phyloP scores from a whole-genome alignment of 1,140 invertebrate genomes.

The Pseudomyrmex gracilis region DNA sequence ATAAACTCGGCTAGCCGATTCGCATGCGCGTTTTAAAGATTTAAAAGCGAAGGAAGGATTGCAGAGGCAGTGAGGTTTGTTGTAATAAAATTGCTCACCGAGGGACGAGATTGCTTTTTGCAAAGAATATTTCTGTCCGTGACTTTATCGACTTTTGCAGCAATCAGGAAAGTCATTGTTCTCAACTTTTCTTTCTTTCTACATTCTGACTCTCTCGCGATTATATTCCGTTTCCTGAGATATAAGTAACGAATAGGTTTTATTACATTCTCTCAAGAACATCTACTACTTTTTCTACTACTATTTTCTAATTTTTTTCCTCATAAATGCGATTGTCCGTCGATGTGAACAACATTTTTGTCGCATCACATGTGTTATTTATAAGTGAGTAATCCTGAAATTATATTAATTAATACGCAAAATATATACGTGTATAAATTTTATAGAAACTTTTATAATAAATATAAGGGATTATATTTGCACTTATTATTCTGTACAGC shows the following conservation, averaged over 20 bases:
- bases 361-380: not conserved
- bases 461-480: too few species aligned
- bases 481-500: not conserved
- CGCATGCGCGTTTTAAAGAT: constrained; percentile 25
- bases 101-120: constrained; percentile 3
- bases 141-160: constrained; percentile 21
- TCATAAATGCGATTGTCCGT: not conserved
- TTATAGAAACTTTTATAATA: not conserved
- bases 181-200: constrained; percentile 22
- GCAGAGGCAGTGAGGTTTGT: constrained; percentile 2
- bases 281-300: too few species aligned
- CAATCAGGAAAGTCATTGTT: not conserved
- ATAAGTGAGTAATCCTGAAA: not conserved
- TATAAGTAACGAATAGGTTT: not conserved
- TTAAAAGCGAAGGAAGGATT: constrained; percentile 14
- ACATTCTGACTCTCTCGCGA: not conserved
- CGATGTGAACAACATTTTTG: not conserved
- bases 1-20: not conserved
- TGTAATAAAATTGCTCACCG: not conserved
- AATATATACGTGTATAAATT: not conserved
- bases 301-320: not conserved
- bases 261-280: not conserved
- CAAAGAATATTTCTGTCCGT: constrained; percentile 26
- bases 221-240: not conserved
- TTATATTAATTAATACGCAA: not conserved